phyloP scores from a whole-genome alignment of 2,797 vertebrate genomes.

The Myotis vivesi region DNA sequence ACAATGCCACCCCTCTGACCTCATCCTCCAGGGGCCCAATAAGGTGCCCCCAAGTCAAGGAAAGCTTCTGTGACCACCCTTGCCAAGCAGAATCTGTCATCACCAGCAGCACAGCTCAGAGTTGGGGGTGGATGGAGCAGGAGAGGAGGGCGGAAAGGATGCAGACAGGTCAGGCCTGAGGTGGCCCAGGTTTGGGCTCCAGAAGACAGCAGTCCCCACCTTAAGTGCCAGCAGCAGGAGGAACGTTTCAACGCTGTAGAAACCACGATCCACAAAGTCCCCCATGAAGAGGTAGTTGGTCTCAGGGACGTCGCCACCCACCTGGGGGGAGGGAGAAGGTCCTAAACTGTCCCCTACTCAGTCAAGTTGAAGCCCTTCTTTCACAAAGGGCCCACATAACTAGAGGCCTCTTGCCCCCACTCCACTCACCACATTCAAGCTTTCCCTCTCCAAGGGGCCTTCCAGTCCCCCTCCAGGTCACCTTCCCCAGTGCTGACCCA shows the following conservation, averaged over 20 bases:
- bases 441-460: background rate
- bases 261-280: slow-evolving; percentile 96
- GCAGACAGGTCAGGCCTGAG: background rate
- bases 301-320: slow-evolving; percentile 95
- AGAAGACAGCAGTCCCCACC: slow-evolving; percentile 79
- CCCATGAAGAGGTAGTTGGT: slow-evolving; percentile 98
- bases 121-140: background rate
- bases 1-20: background rate
- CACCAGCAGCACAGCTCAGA: background rate
- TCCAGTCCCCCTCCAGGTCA: background rate
- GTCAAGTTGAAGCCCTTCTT: background rate
- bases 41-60: background rate
- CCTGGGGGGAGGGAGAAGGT: slow-evolving; percentile 79
- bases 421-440: background rate
- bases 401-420: background rate
- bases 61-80: background rate
- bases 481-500: background rate
- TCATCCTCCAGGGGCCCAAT: background rate
- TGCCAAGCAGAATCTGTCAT: background rate
- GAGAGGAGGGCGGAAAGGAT: background rate
- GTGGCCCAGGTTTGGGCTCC: background rate
- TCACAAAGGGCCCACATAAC: background rate
- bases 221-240: slow-evolving; percentile 94
- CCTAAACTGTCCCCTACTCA: background rate
- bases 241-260: slow-evolving; percentile 97